Evolutionary conservation across 2,888 invertebrate species (phyloP), one percentile per base, ranked within the genome.

Genomic region (Ariolimax columbianus): DNA sequence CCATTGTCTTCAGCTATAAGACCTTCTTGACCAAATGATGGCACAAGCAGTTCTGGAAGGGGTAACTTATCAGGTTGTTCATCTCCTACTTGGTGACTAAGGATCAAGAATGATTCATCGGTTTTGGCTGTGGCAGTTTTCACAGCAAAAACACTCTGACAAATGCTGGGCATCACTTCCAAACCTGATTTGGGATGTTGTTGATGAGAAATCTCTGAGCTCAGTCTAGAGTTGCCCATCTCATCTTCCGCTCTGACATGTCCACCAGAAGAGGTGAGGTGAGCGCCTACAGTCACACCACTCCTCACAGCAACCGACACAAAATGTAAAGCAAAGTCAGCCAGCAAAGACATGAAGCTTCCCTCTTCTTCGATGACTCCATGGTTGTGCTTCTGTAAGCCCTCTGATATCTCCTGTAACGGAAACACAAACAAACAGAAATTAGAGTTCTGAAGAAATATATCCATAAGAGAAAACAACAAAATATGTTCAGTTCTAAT

Each of bases 331-430:
- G 92, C 92, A 88, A 90, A 92, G 40, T 92, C 92, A 26, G 87
- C 82, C 11, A 92, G 77, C 4, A 86, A 77, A 6, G 89, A 38
- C 19, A 84, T 77, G 6, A 89, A 83, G 33, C 89, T 89, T 36
- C 88, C 89, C 73, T 91, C 91, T 51, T 91, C 91, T 82, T 92
- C 91, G 70, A 91, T 92, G 9, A 91, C 91, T 1, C 91, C 91
- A 59, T 92, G 91, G 59, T 90, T 38, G 40, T 80, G 81, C 38
- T 81, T 80, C 51, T 14, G 68, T 17, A 81, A 26, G 4, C 81
- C 75, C 43, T 85, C 85, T 7, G 81, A 63, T 30, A 85, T 85
- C 26, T 85, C 85, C 85, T 85, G 80, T 36, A 40, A 79, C 26
- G 7, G 4, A 14, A 43, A n/a, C 9, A 73, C n/a, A 73, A 73